Evolutionary conservation across 2,888 invertebrate genomes (phyloP).

Genomic region (Habrosyne pyritoides): DNA sequence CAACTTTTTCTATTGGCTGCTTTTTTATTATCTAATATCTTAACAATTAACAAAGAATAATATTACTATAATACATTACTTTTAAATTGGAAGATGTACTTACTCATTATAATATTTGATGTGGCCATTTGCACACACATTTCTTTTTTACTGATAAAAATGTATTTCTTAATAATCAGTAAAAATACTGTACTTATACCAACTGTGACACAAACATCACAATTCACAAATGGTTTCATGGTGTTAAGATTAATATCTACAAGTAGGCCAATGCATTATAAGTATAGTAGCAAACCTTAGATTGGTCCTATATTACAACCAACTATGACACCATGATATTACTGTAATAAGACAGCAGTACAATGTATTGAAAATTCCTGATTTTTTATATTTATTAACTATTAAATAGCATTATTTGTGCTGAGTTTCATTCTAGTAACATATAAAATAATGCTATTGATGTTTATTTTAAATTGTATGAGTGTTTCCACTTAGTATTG

Average conservation of each 20-base stretch:
- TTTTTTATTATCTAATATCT: constrained; percentile 49
- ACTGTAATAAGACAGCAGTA: not conserved
- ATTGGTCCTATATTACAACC: constrained; percentile 27
- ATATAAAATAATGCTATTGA: not conserved
- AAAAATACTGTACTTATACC: constrained; percentile 4
- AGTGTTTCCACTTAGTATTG: not conserved
- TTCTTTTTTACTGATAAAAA: constrained; percentile 8
- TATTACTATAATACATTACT: constrained; percentile 22
- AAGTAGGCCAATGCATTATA: constrained; percentile 69
- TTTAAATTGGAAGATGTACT: constrained; percentile 46
- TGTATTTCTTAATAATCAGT: constrained; percentile 9
- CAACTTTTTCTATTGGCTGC: constrained; percentile 70
- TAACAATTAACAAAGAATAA: constrained; percentile 6
- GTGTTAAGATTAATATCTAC: constrained; percentile 46
- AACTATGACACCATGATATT: not conserved
- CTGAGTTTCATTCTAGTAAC: not conserved
- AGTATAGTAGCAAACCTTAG: constrained; percentile 44
- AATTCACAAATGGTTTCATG: constrained; percentile 51
- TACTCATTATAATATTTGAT: constrained; percentile 40
- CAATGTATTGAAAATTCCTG: not conserved
- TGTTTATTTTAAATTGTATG: not conserved
- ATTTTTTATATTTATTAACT: not conserved
- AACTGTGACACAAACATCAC: constrained; percentile 15
- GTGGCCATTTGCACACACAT: constrained; percentile 37
- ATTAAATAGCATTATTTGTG: not conserved